Evolutionary conservation across 2,113 vertebrate species (phyloP), one percentile per base, ranked within the genome.

Genomic region (Machaerirhynchus nigripectus): DNA sequence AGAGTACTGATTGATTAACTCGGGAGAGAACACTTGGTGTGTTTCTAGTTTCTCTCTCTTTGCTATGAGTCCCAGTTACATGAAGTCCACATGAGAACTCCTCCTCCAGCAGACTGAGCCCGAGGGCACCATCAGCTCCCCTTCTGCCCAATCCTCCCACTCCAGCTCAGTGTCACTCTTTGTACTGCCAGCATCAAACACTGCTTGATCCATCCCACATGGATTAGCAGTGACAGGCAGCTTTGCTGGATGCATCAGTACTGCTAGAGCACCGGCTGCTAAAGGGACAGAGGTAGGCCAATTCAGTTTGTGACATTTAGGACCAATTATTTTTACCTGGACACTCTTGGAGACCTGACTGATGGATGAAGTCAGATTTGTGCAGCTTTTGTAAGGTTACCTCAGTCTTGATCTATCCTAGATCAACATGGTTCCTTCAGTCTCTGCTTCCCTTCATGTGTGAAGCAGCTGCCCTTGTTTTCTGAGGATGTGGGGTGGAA

Each of bases 401-500:
- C 46, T 82, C 77, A 68, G 44, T 78, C 59, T 67, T 53, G 31
- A 93, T 84, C 76, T 79, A 79, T 35, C 53, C 84, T 87, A 60
- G 61, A 89, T 91, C 91, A 93, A 79, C 55, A 69, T 49, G 61
- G 91, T 79, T 89, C 76, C 68, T 90, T 70, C 76, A 89, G 49
- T 28, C 31, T 28, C 69, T 84, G 65, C 77, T 94, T 97, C 57
- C 77, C 84, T 94, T 97, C 96, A 97, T 87, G 61, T 96, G 95
- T 84, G 89, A 94, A 95, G 84, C 95, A 97, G 95, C 94, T 97
- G 96, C 42, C 87, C 81, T 73, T 93, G 77, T 96, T 93, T 95
- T 94, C 49, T 73, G 57, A 95, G 95, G 95, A 97, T 97, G 81
- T 96, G 93, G 91, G 95, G 94, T 96, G 94, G 95, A 96, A 97